A percentile compares a stretch with the other conserved stretches of the same genome.
Evolutionary conservation across 2,888 invertebrate genomes (phyloP).

Genomic region (Lepidocyrtoides sp.): DNA sequence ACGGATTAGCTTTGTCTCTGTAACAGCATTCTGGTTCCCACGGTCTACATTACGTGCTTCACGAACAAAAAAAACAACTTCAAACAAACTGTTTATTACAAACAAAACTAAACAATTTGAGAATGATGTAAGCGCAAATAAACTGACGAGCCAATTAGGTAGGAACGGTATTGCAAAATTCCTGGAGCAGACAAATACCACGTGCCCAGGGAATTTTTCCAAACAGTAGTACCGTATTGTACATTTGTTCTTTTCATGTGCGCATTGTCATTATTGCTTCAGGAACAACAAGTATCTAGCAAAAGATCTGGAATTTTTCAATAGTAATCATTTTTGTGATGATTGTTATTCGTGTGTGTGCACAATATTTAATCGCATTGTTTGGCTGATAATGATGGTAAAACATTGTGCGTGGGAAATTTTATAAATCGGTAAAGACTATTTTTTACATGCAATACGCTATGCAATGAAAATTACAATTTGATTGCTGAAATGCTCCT

Average conservation of each 20-base stretch:
- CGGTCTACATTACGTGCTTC: slow-evolving; percentile 49
- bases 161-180: slow-evolving; percentile 43
- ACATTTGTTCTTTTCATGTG: not conserved
- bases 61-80: not conserved
- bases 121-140: slow-evolving; percentile 44
- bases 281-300: not conserved
- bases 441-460: not conserved
- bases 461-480: not conserved
- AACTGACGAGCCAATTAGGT: not conserved
- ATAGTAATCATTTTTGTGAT: not conserved
- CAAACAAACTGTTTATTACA: slow-evolving; percentile 5
- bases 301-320: slow-evolving; percentile 30
- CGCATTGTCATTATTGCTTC: not conserved
- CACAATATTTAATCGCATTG: not conserved
- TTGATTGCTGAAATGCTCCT: slow-evolving; percentile 38
- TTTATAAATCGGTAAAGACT: not conserved
- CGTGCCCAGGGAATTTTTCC: no score
- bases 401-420: slow-evolving; percentile 32
- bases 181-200: slow-evolving; percentile 47
- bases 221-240: slow-evolving; percentile 10
- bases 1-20: not conserved
- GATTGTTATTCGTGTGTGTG: not conserved
- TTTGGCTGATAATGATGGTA: not conserved
- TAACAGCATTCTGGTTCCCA: slow-evolving; percentile 54
- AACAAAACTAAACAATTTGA: not conserved